These are phyloP conservation scores for Novumbra hubbsi DNA, from an alignment of 2,797 vertebrate genomes.

Conservation along the genomic window DNA sequence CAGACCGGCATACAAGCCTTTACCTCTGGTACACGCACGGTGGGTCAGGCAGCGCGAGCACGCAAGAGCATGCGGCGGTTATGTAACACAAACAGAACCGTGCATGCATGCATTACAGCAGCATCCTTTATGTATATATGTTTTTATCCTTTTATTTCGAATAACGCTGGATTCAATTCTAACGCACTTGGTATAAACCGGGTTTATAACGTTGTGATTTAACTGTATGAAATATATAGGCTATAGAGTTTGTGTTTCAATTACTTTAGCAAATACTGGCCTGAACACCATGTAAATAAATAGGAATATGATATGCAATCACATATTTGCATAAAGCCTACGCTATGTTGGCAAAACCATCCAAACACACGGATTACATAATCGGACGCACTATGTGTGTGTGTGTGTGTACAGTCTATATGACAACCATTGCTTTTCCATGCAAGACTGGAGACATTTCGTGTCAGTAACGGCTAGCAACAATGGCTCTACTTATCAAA, in stretches of 20 bases:
- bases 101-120: slow-evolving; percentile 36
- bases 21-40: slow-evolving; percentile 47
- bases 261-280: background rate
- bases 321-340: slow-evolving; percentile 49
- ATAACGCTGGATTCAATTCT: slow-evolving; percentile 21
- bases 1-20: slow-evolving; percentile 14
- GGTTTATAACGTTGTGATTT: slow-evolving; percentile 17
- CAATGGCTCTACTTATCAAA: background rate
- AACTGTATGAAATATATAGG: background rate
- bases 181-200: background rate
- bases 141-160: background rate
- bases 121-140: slow-evolving; percentile 17
- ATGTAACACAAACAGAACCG: slow-evolving; percentile 49
- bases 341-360: slow-evolving; percentile 40
- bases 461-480: background rate
- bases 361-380: slow-evolving; percentile 61
- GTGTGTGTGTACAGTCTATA: background rate
- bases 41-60: slow-evolving; percentile 36
- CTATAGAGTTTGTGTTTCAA: background rate
- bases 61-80: slow-evolving; percentile 41
- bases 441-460: background rate
- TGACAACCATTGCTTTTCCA: background rate
- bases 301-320: slow-evolving; percentile 16
- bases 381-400: slow-evolving; percentile 53
- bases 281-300: background rate